These are phyloP conservation scores for Pollenia amentaria DNA, from an alignment of 2,888 invertebrate genomes.

Conservation along the genomic window DNA sequence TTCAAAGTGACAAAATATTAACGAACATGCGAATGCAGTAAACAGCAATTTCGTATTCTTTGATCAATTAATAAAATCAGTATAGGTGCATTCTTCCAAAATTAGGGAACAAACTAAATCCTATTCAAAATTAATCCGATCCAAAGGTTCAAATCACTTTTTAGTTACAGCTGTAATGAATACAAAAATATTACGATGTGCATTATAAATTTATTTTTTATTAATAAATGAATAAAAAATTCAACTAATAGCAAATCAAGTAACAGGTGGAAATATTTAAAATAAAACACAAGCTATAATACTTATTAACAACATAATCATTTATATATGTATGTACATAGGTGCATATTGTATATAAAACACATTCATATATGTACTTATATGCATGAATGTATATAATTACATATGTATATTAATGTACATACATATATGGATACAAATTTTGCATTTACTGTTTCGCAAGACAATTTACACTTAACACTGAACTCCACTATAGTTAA, in stretches of 20 bases:
- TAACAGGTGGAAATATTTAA: slow-evolving; percentile 34
- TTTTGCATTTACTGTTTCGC: no score
- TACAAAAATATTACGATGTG: not conserved
- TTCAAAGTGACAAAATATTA: not conserved
- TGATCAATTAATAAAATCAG: not conserved
- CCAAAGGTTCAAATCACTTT: not conserved
- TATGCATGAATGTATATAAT: not conserved
- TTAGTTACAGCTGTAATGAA: slow-evolving; percentile 43
- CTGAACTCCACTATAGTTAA: no score
- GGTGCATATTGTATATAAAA: no score
- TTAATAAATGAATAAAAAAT: not conserved
- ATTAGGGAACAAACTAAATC: slow-evolving; percentile 2
- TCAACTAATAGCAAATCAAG: not conserved
- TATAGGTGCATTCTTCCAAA: not conserved
- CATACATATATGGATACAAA: no score
- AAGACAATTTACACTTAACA: no score
- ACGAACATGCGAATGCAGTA: not conserved
- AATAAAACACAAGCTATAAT: no score
- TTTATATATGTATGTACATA: no score
- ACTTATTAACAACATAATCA: no score
- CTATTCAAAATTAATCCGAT: slow-evolving; percentile 4
- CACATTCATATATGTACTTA: no score
- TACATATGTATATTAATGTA: no score
- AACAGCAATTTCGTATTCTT: not conserved
- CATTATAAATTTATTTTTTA: not conserved